A percentile compares a stretch with the other conserved stretches of the same genome.
Evolutionary conservation across 2,113 vertebrate genomes (phyloP).

Genomic region (Perca fluviatilis): DNA sequence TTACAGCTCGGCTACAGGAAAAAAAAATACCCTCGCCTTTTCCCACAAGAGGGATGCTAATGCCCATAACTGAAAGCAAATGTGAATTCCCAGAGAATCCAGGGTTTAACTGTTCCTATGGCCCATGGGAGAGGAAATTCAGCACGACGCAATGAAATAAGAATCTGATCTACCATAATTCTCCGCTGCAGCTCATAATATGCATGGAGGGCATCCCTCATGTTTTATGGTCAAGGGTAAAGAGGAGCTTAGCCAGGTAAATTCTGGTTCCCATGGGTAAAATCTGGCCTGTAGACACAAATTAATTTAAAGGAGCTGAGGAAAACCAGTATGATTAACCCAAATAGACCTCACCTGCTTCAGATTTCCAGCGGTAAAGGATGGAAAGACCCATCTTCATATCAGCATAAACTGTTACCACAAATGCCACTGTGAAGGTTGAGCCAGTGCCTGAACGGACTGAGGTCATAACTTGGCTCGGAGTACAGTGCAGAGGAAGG

Average conservation of each 20-base stretch:
- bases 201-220: neutral
- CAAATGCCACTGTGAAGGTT: conserved; percentile 15
- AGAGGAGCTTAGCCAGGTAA: conserved; percentile 19
- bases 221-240: conserved; percentile 21
- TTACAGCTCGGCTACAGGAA: conserved; percentile 38
- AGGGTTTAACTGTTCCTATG: conserved; percentile 64
- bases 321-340: conserved; percentile 23
- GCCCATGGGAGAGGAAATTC: conserved; percentile 45
- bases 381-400: conserved; percentile 21
- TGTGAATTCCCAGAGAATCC: conserved; percentile 67
- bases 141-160: conserved; percentile 22
- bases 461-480: conserved; percentile 66
- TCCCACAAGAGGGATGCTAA: conserved; percentile 54
- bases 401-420: conserved; percentile 27
- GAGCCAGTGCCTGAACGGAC: conserved; percentile 21
- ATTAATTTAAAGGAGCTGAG: conserved; percentile 15
- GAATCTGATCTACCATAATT: conserved; percentile 49
- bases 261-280: conserved; percentile 36
- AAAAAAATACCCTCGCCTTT: neutral
- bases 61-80: conserved; percentile 71
- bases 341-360: conserved; percentile 31
- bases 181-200: conserved; percentile 37
- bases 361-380: conserved; percentile 38
- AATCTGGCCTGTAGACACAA: conserved; percentile 8
- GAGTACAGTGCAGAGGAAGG: neutral